Evolutionary conservation across 35 echinoderm and acorn worm genomes (phyloP).

Genomic region (Holothuria glaberrima): DNA sequence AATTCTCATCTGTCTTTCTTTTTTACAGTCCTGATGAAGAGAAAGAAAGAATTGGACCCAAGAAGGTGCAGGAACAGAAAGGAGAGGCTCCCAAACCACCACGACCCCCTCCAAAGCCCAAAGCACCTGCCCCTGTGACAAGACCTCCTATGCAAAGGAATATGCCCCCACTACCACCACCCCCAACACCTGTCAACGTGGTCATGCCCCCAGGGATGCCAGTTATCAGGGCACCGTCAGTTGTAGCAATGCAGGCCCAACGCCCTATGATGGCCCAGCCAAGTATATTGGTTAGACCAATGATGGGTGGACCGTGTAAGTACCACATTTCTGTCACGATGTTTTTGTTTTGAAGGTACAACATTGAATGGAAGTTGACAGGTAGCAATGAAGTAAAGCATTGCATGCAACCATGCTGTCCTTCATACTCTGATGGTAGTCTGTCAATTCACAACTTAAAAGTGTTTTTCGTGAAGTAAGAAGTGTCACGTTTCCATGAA

Average conservation of each 20-base stretch:
- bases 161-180: slow-evolving; percentile 46
- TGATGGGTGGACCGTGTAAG: slow-evolving; percentile 54
- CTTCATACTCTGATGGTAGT: too few species aligned
- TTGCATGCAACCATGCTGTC: too few species aligned
- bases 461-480: too few species aligned
- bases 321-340: background rate
- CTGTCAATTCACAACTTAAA: too few species aligned
- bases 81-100: slow-evolving; percentile 6
- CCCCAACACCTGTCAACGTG: slow-evolving; percentile 56
- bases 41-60: slow-evolving; percentile 90
- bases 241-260: slow-evolving; percentile 16
- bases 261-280: slow-evolving; percentile 41
- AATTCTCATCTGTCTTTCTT: background rate
- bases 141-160: slow-evolving; percentile 12
- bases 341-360: too few species aligned
- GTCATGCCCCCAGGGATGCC: slow-evolving; percentile 49
- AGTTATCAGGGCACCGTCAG: background rate
- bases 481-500: too few species aligned
- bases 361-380: background rate
- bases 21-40: slow-evolving; percentile 83
- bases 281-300: slow-evolving; percentile 9
- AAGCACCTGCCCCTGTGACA: slow-evolving; percentile 30
- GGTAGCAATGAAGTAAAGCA: too few species aligned
- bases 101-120: slow-evolving; percentile 21
- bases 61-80: slow-evolving; percentile 46